These are phyloP conservation scores for Apoda limacodes DNA, from an alignment of 2,888 invertebrate genomes.

Conservation along the genomic window DNA sequence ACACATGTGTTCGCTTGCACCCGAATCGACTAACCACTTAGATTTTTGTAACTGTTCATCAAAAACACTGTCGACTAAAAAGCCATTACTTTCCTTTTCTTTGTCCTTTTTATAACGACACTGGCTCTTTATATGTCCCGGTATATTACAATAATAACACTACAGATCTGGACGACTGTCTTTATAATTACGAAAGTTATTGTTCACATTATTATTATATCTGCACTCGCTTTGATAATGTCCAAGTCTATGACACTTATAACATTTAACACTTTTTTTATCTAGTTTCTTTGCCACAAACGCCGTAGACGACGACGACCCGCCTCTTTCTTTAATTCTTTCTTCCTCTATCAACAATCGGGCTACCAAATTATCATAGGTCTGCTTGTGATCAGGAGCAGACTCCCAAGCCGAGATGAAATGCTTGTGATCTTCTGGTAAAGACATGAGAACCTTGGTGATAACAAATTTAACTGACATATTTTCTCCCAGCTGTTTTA, in stretches of 20 bases:
- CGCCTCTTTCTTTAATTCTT: constrained; percentile 3
- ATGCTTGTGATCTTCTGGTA: constrained; percentile 17
- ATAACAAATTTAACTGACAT: constrained; percentile 20
- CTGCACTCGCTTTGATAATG: background rate
- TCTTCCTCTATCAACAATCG: constrained; percentile 16
- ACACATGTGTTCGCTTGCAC: constrained; percentile 22
- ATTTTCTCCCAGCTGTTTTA: constrained; percentile 18
- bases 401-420: constrained; percentile 7
- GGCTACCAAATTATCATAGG: constrained; percentile 9
- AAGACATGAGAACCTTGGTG: constrained; percentile 23
- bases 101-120: constrained; percentile 13
- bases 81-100: constrained; percentile 17
- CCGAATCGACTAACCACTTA: constrained; percentile 20
- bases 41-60: constrained; percentile 10
- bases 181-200: background rate
- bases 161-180: background rate
- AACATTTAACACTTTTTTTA: constrained; percentile 2
- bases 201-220: background rate
- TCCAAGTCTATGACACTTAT: constrained; percentile 3
- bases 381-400: constrained; percentile 10
- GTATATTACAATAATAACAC: constrained; percentile 15
- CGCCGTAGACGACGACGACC: background rate
- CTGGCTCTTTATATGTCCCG: constrained; percentile 14
- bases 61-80: constrained; percentile 9
- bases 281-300: background rate